Base-by-base conservation (phyloP, 2,888 invertebrate genomes). In the Hipparchia sbordonii region DNA sequence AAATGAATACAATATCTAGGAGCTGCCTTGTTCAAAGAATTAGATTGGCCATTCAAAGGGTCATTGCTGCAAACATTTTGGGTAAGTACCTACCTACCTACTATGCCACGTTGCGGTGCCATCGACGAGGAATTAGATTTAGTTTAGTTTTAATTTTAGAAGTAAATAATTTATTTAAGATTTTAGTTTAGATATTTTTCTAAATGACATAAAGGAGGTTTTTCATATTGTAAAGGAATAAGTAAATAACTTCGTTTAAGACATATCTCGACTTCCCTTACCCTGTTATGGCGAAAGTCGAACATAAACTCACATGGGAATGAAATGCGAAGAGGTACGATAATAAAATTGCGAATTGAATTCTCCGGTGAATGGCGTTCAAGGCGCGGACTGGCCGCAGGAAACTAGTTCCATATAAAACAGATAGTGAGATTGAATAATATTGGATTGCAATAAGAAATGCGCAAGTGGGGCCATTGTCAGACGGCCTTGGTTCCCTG, bases 391-490 rank as follows among this genome's bases (percentile, higher is more conserved):
- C 84, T 86, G 85, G 84, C 86, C 89, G 81, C 87, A 87, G 89
- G 88, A 88, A 90, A 90, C 90, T 88, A 88, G 90, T 91, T 90
- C 85, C 87, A 88, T 89, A 91, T 87, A 89, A 88, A 91, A 87
- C 85, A 87, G 89, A 90, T 88, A 88, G 87, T 86, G 83, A 88
- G 87, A 92, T 89, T 91, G 88, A 91, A 91, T 91, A 87, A 88
- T 86, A 89, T 87, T 84, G 88, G 87, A 85, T 87, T 79, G 89
- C 88, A 92, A 91, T 79, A 79, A 91, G 89, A 90, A 86, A 80
- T 86, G 85, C 82, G 85, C 86, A 84, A 90, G 86, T 83, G 81
- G 79, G 80, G 76, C 87, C 85, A 92, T 92, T 93, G 92, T 92
- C 84, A 81, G 82, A 77, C 85, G 89, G 88, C 90, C 90, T 89